Evolutionary conservation across 2,797 vertebrate species (phyloP), one percentile per base, ranked within the genome.

Genomic region (Pseudopleuronectes americanus): DNA sequence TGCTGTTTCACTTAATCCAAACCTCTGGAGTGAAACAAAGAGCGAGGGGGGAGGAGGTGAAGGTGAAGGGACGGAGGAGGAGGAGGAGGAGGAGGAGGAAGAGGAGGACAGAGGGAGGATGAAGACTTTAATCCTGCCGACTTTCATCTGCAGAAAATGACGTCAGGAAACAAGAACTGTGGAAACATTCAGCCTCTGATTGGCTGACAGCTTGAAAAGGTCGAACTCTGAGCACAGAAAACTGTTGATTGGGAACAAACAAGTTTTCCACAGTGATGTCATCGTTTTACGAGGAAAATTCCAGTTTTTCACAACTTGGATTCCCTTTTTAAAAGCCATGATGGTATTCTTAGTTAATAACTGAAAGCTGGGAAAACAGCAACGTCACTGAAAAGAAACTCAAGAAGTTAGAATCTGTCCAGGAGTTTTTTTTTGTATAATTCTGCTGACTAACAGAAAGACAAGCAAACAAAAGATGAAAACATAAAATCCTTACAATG

Each of bases 21-120:
- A 53, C 55, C 75, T 66, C 71, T 67, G 24, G 76, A 78, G 84
- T 23, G 77, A 75, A 56, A 83, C 45, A 66, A 54, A 78, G 76
- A 65, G 13, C 16, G 70, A 48, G 57, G 21, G 13, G 38, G 60
- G 21, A 43, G 41, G 19, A 23, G 17, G 47, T 43, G 62, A 68
- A 57, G 58, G 23, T 13, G 51, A 26, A 47, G 19, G 43, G 55
- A 70, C 4, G 51, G 60, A 53, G 58, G 66, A 28, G 24, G 51
- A 52, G 19, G 47, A n/a, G 3, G 47, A n/a, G 17, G 16, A 9
- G 2, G 47, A n/a, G 7, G 45, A 47, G 3, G 43, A 14, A 31
- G 57, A 41, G 64, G 55, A 62, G 56, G 68, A 74, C 24, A 24
- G 24, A 4, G 24, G 3, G 5, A 26, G 26, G 26, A 26, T 4